Base-by-base conservation (phyloP, 2,888 invertebrate species). In the Lasioglossum marginatum region DNA sequence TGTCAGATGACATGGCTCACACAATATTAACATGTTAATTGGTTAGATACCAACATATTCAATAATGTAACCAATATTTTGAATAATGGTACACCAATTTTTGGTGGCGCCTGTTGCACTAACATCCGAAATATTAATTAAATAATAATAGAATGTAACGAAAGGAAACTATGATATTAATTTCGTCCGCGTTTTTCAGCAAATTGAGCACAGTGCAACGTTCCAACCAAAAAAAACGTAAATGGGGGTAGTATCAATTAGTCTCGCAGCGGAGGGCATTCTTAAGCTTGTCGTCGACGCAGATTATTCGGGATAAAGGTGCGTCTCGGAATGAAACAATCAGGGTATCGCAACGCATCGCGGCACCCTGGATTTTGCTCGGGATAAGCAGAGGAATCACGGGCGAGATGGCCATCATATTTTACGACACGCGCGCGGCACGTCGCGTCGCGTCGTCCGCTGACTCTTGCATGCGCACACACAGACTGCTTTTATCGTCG, bases 401-500 rank as follows among this genome's bases (percentile, higher is more conserved):
- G 60, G 34, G 34, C 45, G 31, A 60, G 73, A n/a, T 60, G 70
- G 48, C 77, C 73, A 70, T 85, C 86, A 71, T 81, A 86, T 86
- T 77, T 86, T 81, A 86, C 81, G 86, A 81, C 71, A 37, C n/a
- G 63, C 63, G 60, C 78, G 63, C 66, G 43, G 57, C 84, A 73
- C 85, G 77, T 52, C 48, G 16, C 60, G 79, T 57, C 60, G 74
- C 34, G 31, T 52, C 75, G 66, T 23, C 57, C 48, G 73, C 60
- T 45, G 73, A 71, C 71, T 8, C 77, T 86, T 72, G 87, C 81
- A 72, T 75, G 75, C 75, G 72, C 45, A 43, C 37, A 77, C 12
- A 63, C 72, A 14, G 5, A 23, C 43, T 37, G 23, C 37, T 82
- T 88, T 85, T 88, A 88, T 82, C 88, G 88, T 71, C 78, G 82